These are phyloP conservation scores for Psittacula derbiana DNA, from an alignment of 2,797 vertebrate species.

Conservation along the genomic window DNA sequence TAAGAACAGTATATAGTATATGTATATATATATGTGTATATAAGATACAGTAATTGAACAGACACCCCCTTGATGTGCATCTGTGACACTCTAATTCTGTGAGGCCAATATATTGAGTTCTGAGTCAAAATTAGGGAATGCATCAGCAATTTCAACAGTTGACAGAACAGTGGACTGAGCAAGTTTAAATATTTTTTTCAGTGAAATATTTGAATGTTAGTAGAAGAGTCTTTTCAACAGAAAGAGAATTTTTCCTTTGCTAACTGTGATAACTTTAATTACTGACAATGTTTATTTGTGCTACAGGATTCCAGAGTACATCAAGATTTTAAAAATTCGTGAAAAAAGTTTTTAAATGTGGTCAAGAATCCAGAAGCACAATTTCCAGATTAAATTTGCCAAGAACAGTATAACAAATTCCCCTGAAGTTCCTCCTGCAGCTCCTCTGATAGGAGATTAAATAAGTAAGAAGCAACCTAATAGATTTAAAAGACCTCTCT, in stretches of 20 bases:
- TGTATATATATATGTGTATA: no score
- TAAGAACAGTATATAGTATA: background rate
- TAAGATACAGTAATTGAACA: background rate
- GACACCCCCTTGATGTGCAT: background rate
- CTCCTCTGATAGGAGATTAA: background rate
- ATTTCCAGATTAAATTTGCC: background rate
- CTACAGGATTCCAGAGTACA: background rate
- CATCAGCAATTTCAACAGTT: background rate
- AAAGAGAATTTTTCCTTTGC: background rate
- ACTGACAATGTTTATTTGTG: background rate
- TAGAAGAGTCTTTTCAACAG: background rate
- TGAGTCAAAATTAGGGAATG: background rate
- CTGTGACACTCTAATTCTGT: background rate
- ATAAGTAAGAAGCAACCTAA: background rate
- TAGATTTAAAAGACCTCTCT: background rate
- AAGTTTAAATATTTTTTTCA: slow-evolving; percentile 33
- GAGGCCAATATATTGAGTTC: background rate
- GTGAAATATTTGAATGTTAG: background rate
- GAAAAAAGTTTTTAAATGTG: rapidly evolving
- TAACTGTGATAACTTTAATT: background rate
- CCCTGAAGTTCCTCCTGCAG: background rate
- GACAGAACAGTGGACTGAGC: background rate
- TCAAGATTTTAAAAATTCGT: rapidly evolving
- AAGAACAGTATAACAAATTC: background rate
- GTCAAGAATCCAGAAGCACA: background rate